Conservation (phyloP, 2,797 vertebrate species). For the Eospalax fontanierii region DNA sequence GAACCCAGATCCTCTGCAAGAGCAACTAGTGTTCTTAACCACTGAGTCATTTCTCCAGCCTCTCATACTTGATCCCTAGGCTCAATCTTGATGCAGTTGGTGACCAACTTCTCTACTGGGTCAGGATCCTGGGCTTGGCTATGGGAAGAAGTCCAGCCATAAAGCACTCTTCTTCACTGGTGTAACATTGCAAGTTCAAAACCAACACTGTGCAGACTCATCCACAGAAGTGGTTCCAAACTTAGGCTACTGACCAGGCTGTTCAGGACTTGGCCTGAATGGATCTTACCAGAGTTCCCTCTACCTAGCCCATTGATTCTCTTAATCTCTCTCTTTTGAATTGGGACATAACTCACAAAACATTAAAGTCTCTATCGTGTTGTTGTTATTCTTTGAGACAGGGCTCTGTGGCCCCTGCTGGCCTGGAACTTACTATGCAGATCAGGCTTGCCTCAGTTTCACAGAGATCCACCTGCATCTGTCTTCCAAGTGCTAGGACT, state of each 20-base stretch:
- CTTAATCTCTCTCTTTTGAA: background rate
- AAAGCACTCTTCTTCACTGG: background rate
- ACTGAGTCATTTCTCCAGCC: too few relatives aligned
- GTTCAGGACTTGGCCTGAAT: background rate
- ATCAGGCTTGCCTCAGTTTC: background rate
- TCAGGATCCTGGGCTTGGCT: background rate
- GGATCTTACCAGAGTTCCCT: fast-evolving
- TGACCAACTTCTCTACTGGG: background rate
- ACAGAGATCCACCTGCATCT: too few relatives aligned
- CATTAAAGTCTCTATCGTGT: background rate
- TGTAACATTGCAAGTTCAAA: background rate
- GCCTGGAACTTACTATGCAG: background rate
- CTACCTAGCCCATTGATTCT: background rate
- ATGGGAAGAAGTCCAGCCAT: background rate
- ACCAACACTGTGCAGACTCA: background rate
- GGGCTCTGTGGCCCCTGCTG: too few relatives aligned
- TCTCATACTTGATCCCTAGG: too few relatives aligned
- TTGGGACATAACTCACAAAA: background rate
- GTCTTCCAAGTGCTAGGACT: background rate
- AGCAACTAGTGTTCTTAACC: too few relatives aligned
- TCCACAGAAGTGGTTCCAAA: background rate
- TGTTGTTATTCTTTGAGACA: background rate
- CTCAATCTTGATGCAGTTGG: background rate
- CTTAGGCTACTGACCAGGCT: background rate
- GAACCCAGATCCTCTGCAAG: too few relatives aligned